A percentile compares a stretch with the other conserved stretches of the same genome.
Evolutionary conservation across 2,797 vertebrate species (phyloP).

Genomic region (Gallinago solitaria): DNA sequence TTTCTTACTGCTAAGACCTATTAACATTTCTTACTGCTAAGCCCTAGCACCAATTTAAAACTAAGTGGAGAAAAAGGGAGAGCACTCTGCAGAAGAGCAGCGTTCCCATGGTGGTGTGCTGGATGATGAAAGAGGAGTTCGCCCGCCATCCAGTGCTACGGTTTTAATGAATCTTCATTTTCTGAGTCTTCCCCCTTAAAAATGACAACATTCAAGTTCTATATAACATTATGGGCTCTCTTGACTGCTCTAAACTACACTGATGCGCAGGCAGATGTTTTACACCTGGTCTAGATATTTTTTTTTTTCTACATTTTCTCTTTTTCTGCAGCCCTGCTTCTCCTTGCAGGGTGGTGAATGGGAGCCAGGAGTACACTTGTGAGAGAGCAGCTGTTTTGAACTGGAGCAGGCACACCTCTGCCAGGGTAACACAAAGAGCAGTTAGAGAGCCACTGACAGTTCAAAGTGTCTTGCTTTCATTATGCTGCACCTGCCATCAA

Average conservation of each 20-base stretch:
- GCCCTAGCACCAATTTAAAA: conserved; percentile 52
- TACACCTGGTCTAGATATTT: conserved; percentile 34
- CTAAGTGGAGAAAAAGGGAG: background rate
- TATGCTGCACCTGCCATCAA: conserved; percentile 61
- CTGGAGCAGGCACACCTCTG: conserved; percentile 59
- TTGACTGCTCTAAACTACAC: conserved; percentile 1
- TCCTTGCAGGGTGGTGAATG: conserved; percentile 34
- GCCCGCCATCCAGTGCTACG: background rate
- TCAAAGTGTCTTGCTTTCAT: conserved; percentile 72
- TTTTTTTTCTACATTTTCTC: background rate
- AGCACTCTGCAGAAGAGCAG: conserved; percentile 2
- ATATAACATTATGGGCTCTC: conserved; percentile 32
- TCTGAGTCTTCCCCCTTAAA: conserved; percentile 16
- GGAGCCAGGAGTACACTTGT: conserved; percentile 68
- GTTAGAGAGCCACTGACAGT: conserved; percentile 64
- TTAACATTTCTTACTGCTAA: background rate
- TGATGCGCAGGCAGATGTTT: conserved; percentile 53
- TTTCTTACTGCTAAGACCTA: background rate
- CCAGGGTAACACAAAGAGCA: conserved; percentile 58
- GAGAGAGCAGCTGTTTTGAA: conserved; percentile 74
- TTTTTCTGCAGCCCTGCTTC: conserved; percentile 30
- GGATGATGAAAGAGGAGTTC: conserved; percentile 36
- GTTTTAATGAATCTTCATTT: conserved; percentile 64
- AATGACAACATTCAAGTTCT: conserved; percentile 35
- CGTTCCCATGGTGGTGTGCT: background rate